Evolutionary conservation across 1,140 invertebrate species (phyloP), one percentile per base, ranked within the genome.

Genomic region (Nebria ingens): DNA sequence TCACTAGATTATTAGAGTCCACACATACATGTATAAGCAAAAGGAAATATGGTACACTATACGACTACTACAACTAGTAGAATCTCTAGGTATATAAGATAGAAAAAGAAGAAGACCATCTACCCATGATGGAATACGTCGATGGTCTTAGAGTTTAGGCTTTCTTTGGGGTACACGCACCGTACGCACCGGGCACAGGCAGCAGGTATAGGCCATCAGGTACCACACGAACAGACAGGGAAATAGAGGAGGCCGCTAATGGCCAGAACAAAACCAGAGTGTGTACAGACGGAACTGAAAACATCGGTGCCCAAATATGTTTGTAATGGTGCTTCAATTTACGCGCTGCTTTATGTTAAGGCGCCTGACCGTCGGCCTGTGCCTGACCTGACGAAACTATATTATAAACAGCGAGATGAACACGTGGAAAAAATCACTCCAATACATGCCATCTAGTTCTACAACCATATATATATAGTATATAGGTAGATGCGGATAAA

Each of bases 281-380:
- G 9, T 45, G 40, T 17, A 45, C 40, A 9, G 54, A 38, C 59
- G 38, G 56, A 40, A 45, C 60, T 63, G 56, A 63, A 65, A 65
- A 65, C 62, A 58, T 65, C 19, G 40, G 54, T 61, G 57, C 59
- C 56, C 57, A 65, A 63, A 62, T 60, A 59, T 65, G 63, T 65
- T 63, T 65, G 60, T 65, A 65, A 65, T 65, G 62, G 62, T 63
- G 61, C 58, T 58, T 57, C 59, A 63, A 63, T 62, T 65, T 63
- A 63, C 60, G 56, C 52, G 60, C 60, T 60, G 62, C 62, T 59
- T 55, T 63, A 50, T 21, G 51, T 17, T 11, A 42, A 53, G 34
- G 19, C 51, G 19, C n/a, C 21, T 4, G 21, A 25, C 12, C 17
- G 15, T 53, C 22, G 19, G 19, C 4, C 13, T 19, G 20, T n/a